Conservation (phyloP, 2,797 vertebrate species). For the Rhynchotus rufescens region DNA sequence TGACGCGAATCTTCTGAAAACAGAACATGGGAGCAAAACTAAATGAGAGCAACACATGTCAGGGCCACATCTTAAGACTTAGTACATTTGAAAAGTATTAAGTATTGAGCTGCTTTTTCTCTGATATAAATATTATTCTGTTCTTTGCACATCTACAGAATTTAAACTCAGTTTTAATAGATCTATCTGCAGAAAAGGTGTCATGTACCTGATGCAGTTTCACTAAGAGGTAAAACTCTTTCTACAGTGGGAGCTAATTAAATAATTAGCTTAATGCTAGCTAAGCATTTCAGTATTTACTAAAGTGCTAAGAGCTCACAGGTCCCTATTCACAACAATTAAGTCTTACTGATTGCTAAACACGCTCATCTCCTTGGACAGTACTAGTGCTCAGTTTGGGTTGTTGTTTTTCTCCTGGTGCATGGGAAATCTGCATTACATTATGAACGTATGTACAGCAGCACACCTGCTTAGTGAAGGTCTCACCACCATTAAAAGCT, state of each 20-base stretch:
- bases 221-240: not conserved
- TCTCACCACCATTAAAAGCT: not conserved
- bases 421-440: not conserved
- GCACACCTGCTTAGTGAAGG: not conserved
- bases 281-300: not conserved
- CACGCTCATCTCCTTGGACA: not conserved
- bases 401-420: not conserved
- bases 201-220: not conserved
- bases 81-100: not conserved
- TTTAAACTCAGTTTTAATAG: not conserved
- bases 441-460: not conserved
- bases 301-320: not conserved
- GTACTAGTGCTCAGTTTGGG: no score
- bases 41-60: conserved; percentile 17
- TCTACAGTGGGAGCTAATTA: not conserved
- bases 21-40: not conserved
- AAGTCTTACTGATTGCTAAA: no score
- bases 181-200: not conserved
- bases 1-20: not conserved
- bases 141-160: not conserved
- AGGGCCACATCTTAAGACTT: not conserved
- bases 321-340: not conserved
- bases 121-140: not conserved
- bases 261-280: not conserved
- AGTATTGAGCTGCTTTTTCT: not conserved